phyloP scores from a whole-genome alignment of 2,888 invertebrate genomes.

The Phorcus lineatus region DNA sequence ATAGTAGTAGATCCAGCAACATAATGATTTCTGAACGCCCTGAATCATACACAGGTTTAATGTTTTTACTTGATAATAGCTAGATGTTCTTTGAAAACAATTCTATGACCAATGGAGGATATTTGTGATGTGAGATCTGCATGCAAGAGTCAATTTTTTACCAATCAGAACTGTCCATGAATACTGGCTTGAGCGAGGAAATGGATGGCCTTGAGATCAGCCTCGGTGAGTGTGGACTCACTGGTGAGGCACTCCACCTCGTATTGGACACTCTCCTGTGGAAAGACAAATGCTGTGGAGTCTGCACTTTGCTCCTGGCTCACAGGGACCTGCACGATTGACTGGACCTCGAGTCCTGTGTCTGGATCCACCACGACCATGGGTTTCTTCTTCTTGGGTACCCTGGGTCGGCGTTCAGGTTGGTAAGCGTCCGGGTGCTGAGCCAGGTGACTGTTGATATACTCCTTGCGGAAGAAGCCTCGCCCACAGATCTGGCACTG shows the following conservation, averaged over 20 bases:
- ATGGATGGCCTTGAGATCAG: conserved; percentile 48
- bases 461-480: conserved; percentile 61
- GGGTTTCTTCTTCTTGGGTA: not conserved
- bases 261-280: conserved; percentile 47
- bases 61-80: too few relatives aligned
- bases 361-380: not conserved
- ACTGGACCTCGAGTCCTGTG: not conserved
- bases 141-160: not conserved
- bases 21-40: too few relatives aligned
- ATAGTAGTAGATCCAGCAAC: too few relatives aligned
- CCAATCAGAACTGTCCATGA: not conserved
- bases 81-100: too few relatives aligned
- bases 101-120: too few relatives aligned
- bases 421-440: conserved; percentile 44
- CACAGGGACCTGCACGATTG: not conserved
- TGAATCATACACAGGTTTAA: too few relatives aligned
- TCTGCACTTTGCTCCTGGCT: not conserved
- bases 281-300: not conserved
- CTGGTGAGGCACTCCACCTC: conserved; percentile 56
- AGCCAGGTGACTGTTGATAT: conserved; percentile 57
- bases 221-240: conserved; percentile 44
- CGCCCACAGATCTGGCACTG: conserved; percentile 58
- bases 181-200: conserved; percentile 48
- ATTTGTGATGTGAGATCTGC: too few relatives aligned
- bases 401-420: not conserved